Conservation (phyloP, 2,797 vertebrate species). For the Prunella strophiata region DNA sequence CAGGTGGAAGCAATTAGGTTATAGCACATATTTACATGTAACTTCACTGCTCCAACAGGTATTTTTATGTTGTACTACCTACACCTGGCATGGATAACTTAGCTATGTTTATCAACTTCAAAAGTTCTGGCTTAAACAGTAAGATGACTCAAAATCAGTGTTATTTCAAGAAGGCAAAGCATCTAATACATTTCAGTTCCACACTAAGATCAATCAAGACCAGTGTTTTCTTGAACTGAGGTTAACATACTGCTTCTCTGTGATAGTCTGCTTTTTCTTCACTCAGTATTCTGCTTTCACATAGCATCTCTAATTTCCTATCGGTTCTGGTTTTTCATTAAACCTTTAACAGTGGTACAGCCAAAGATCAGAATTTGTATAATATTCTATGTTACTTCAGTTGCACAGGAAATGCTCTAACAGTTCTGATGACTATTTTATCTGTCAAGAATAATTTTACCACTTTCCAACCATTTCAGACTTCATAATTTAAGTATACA, state of each 20-base stretch:
- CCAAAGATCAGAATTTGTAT: not conserved
- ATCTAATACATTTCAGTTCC: not conserved
- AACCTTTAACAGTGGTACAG: not conserved
- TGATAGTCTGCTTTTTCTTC: not conserved
- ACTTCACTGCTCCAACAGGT: not conserved
- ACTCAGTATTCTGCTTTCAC: not conserved
- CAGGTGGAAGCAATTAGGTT: not conserved
- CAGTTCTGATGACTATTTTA: not conserved
- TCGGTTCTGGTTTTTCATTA: not conserved
- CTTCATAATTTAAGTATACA: constrained; percentile 6
- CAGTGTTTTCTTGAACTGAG: not conserved
- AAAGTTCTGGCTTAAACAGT: not conserved
- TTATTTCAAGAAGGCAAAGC: constrained; percentile 18
- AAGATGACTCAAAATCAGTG: not conserved
- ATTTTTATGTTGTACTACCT: not conserved
- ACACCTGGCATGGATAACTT: not conserved
- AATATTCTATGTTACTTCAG: not conserved
- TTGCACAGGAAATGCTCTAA: not conserved
- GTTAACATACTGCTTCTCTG: constrained; percentile 18
- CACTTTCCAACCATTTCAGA: not conserved
- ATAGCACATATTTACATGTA: not conserved
- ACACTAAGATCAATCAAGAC: not conserved
- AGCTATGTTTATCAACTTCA: not conserved
- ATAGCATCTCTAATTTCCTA: constrained; percentile 1
- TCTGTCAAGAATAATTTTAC: constrained; percentile 13